These are phyloP conservation scores for Peromyscus leucopus DNA, from an alignment of 2,113 vertebrate genomes.

Conservation along the genomic window DNA sequence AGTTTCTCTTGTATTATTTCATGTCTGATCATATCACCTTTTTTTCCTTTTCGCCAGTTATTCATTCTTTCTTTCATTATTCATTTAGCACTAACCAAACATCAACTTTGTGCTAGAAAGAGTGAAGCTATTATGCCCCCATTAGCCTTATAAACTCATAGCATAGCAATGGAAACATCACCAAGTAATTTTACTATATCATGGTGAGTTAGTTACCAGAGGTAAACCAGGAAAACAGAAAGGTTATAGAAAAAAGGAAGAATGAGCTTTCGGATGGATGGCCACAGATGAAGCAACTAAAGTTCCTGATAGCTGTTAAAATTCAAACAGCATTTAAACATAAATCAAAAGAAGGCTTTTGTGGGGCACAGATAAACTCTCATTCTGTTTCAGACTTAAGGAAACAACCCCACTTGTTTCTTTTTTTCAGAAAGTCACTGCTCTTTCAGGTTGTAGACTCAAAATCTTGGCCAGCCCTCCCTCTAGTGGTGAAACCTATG, in stretches of 20 bases:
- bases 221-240: background rate
- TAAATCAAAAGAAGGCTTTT: background rate
- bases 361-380: rapidly evolving
- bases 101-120: background rate
- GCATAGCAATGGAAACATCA: background rate
- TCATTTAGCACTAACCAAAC: background rate
- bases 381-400: background rate
- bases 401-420: rapidly evolving
- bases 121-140: background rate
- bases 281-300: background rate
- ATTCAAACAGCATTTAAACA: background rate
- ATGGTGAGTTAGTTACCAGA: background rate
- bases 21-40: background rate
- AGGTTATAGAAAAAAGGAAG: background rate
- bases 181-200: background rate
- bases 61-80: background rate
- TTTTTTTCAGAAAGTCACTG: background rate
- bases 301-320: conserved; percentile 12
- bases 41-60: background rate
- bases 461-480: conserved; percentile 54
- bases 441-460: background rate
- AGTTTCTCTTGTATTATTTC: background rate
- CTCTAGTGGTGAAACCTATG: conserved; percentile 66
- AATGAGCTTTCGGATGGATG: rapidly evolving
- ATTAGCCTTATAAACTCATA: background rate